These are phyloP conservation scores for Sula dactylatra DNA, from an alignment of 2,113 vertebrate species.

Conservation along the genomic window DNA sequence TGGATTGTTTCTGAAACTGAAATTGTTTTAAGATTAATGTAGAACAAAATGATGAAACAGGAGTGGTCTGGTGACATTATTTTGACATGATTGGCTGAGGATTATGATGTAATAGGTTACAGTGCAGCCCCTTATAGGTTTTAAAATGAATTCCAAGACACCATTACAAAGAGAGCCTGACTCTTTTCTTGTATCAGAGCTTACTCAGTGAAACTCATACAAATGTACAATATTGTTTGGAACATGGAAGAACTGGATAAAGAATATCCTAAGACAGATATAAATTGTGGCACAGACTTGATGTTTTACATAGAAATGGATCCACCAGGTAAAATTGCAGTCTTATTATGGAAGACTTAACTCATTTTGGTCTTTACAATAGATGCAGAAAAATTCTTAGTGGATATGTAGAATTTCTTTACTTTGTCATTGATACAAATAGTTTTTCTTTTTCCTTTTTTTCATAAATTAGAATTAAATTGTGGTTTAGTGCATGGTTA, in stretches of 20 bases:
- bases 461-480: neutral
- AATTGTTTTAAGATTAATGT: neutral
- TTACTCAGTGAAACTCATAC: neutral
- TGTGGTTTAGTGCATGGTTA: neutral
- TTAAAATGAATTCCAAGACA: neutral
- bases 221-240: neutral
- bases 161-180: neutral
- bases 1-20: neutral
- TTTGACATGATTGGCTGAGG: neutral
- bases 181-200: neutral
- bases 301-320: neutral
- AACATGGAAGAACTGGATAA: neutral
- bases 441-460: neutral
- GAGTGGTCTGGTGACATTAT: neutral
- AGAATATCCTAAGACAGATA: neutral
- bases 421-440: neutral
- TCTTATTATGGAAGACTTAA: neutral
- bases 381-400: neutral
- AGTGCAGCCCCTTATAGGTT: neutral
- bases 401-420: neutral
- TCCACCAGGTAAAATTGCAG: neutral
- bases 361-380: neutral
- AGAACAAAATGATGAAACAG: neutral
- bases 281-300: neutral
- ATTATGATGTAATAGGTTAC: neutral